A percentile compares a stretch with the other conserved stretches of the same genome.
Conservation (phyloP, 2,113 vertebrate genomes). For the Xenopus tropicalis region DNA sequence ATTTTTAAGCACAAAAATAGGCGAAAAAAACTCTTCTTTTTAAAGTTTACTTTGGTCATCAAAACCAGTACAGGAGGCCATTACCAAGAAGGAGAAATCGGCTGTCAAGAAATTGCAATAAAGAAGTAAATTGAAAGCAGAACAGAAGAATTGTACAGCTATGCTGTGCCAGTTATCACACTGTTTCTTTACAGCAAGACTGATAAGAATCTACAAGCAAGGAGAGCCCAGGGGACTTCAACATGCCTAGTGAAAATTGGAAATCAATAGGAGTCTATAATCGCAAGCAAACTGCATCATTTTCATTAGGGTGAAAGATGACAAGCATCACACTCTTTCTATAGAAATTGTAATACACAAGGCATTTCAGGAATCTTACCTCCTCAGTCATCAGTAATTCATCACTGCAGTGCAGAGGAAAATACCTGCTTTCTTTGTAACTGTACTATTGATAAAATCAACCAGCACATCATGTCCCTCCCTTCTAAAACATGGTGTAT, state of each 20-base stretch:
- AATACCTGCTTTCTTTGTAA: conserved; percentile 37
- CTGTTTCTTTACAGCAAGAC: conserved; percentile 68
- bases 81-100: conserved; percentile 53
- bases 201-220: conserved; percentile 63
- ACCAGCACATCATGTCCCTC: conserved; percentile 31
- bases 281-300: conserved; percentile 63
- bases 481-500: conserved; percentile 8
- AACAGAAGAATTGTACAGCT: conserved; percentile 64
- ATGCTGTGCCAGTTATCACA: conserved; percentile 59
- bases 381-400: conserved; percentile 44
- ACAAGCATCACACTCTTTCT: conserved; percentile 52
- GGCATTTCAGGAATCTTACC: conserved; percentile 46
- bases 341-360: conserved; percentile 37
- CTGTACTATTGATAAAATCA: conserved; percentile 45
- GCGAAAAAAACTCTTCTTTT: conserved; percentile 49
- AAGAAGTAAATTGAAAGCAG: conserved; percentile 75
- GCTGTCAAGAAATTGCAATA: conserved; percentile 73
- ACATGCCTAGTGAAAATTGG: conserved; percentile 68
- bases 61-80: conserved; percentile 49
- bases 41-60: conserved; percentile 53
- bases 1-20: conserved; percentile 45
- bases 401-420: conserved; percentile 30
- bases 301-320: conserved; percentile 67
- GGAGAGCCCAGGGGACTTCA: conserved; percentile 59
- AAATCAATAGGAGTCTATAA: conserved; percentile 82